A percentile compares a stretch with the other conserved stretches of the same genome.
Evolutionary conservation across 2,113 vertebrate genomes (phyloP).

Genomic region (Falco punctatus): DNA sequence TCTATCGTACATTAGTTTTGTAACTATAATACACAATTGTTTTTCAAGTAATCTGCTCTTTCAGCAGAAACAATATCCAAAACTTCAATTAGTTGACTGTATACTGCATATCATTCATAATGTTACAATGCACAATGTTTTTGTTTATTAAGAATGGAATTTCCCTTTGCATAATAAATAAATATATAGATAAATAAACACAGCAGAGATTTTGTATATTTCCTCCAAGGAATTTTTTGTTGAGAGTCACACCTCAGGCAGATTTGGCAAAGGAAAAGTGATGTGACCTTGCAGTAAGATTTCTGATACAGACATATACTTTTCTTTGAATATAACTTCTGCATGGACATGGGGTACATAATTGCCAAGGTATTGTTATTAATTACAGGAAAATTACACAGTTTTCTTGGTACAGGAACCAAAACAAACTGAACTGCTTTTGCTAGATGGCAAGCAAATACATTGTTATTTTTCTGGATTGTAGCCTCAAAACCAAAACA

Average conservation of each 20-base stretch:
- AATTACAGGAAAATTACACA: background rate
- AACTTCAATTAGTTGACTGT: background rate
- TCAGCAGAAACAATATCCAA: background rate
- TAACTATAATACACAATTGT: background rate
- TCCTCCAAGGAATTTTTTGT: background rate
- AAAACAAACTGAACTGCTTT: background rate
- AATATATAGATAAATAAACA: background rate
- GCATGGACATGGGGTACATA: background rate
- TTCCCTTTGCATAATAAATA: background rate
- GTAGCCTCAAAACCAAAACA: background rate
- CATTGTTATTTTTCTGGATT: background rate
- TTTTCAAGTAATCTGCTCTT: background rate
- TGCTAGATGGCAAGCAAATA: background rate
- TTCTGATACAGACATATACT: background rate
- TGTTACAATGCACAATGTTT: background rate
- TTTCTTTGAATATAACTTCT: background rate
- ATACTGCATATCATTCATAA: background rate
- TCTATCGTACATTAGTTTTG: background rate
- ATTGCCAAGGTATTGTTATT: background rate
- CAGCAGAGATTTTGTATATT: background rate
- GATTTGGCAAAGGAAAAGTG: background rate
- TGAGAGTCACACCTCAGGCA: background rate
- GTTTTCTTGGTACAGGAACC: background rate
- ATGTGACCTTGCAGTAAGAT: background rate
- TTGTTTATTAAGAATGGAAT: background rate